Evolutionary conservation across 37 sponge, comb jelly and placozoan species (phyloP).

Genomic region (Chondrosia reniformis): DNA sequence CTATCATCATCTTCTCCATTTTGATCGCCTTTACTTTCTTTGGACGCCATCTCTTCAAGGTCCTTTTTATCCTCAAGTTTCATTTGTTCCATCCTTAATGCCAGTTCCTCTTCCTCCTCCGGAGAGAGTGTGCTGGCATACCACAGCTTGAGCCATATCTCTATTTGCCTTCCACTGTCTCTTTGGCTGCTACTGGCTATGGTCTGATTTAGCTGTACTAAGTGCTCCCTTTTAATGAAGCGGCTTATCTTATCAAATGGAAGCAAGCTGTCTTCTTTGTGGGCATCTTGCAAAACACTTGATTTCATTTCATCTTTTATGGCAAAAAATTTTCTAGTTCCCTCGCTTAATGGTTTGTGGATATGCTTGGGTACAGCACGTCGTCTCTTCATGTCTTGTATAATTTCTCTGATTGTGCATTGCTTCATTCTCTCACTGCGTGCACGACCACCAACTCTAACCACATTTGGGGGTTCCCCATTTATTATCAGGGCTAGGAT

Average conservation of each 20-base stretch:
- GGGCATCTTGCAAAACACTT: not conserved
- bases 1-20: constrained; percentile 5
- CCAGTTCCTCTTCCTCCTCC: not conserved
- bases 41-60: too few species aligned
- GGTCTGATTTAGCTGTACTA: too few species aligned
- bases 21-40: too few species aligned
- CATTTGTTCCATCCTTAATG: not conserved
- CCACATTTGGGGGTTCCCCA: constrained; percentile 44
- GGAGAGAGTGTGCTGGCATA: not conserved
- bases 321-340: not conserved
- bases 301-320: constrained; percentile 27
- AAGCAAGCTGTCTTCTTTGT: constrained; percentile 15
- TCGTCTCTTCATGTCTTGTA: not conserved
- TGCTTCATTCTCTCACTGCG: constrained; percentile 63
- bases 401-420: constrained; percentile 30
- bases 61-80: not conserved
- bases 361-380: not conserved
- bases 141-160: constrained; percentile 66
- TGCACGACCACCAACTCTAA: constrained; percentile 84
- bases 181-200: not conserved
- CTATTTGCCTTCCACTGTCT: constrained; percentile 35
- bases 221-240: too few species aligned
- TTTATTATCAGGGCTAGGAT: constrained; percentile 23
- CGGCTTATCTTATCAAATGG: too few species aligned
- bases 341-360: not conserved